Percentiles rank a stretch among this genome's conserved stretches.
Conservation (phyloP, 2,113 vertebrate genomes). For the Zosterops pallidus region DNA sequence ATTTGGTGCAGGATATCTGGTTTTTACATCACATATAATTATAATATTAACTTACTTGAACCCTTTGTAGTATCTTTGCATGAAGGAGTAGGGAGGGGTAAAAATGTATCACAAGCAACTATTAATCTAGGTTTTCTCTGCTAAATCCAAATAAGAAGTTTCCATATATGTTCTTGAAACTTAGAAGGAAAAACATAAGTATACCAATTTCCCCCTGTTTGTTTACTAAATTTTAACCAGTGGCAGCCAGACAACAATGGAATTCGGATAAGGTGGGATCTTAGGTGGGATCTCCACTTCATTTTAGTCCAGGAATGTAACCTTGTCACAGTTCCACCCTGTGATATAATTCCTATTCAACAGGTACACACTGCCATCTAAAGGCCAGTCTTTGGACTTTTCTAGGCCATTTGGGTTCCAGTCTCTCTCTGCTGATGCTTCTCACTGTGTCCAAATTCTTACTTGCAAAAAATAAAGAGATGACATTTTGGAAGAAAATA, state of each 20-base stretch:
- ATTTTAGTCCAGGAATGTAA: neutral
- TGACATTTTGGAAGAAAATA: neutral
- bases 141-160: neutral
- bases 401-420: neutral
- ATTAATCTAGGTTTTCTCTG: neutral
- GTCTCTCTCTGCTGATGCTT: neutral
- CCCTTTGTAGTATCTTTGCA: neutral
- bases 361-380: conserved; percentile 81
- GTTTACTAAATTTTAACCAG: neutral
- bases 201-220: neutral
- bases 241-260: neutral
- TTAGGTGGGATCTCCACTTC: neutral
- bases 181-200: neutral
- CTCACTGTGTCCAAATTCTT: neutral
- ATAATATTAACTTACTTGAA: neutral
- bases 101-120: neutral
- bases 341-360: conserved; percentile 32
- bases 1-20: neutral
- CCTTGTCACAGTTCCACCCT: neutral
- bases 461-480: neutral
- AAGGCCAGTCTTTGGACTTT: conserved; percentile 64
- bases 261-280: neutral
- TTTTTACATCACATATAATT: neutral
- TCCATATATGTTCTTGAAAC: neutral
- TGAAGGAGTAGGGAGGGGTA: neutral